Percentiles rank a stretch among this genome's conserved stretches.
Conservation (phyloP, 2,113 vertebrate species). For the Cephalophus harveyi region DNA sequence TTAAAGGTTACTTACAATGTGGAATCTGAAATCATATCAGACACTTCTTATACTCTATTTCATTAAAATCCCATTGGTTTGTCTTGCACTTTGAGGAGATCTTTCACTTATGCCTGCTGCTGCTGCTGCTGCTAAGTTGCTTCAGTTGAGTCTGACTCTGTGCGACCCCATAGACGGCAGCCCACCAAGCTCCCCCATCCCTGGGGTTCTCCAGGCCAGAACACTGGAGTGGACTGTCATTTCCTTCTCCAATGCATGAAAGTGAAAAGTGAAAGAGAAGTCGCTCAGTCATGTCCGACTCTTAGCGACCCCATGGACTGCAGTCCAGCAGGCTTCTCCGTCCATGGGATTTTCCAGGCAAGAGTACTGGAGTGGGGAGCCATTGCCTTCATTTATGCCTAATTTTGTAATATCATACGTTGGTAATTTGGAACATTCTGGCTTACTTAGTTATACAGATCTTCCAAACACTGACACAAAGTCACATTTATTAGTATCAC, state of each 20-base stretch:
- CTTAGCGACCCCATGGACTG: no score
- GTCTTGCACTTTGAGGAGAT: not conserved
- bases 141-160: no score
- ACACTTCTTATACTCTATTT: not conserved
- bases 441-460: not conserved
- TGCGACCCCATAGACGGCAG: rapidly evolving
- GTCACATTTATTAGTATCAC: slow-evolving; percentile 11
- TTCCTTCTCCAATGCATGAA: no score
- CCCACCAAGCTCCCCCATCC: no score
- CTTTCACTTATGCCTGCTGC: not conserved
- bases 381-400: not conserved
- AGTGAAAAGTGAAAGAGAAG: no score
- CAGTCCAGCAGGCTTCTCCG: no score
- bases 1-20: not conserved
- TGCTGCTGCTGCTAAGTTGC: no score
- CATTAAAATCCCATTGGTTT: not conserved
- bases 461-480: slow-evolving; percentile 6
- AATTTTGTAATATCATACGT: not conserved
- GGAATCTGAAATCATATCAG: not conserved
- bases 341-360: no score
- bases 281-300: no score
- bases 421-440: not conserved
- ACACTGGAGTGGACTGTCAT: no score
- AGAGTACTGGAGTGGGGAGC: no score
- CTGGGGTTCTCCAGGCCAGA: no score